Evolutionary conservation across 2,797 vertebrate genomes (phyloP), one percentile per base, ranked within the genome.

Genomic region (Sphenodon punctatus): DNA sequence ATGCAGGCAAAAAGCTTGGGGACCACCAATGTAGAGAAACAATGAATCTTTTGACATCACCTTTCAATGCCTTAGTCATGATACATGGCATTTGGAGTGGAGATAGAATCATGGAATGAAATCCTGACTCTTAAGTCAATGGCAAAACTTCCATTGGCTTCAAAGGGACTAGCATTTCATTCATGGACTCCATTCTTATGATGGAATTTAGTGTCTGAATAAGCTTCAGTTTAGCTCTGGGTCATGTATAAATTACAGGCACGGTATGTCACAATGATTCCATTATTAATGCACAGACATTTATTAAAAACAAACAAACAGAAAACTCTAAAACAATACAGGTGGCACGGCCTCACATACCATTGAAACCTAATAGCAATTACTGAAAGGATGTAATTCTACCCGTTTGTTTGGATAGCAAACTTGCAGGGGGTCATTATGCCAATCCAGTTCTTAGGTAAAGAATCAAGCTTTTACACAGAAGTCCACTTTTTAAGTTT

Each of bases 101-200:
- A 55, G 65, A 64, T 60, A 65, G 39, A 27, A 56, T 75, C 72
- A 75, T 75, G 39, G 65, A 75, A 75, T 65, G 72, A 72, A 75
- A 75, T 75, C 64, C 41, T 65, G 41, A 65, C 49, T 49, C 72
- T 75, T 75, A 65, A 55, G 61, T 75, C 19, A 36, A 32, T 75
- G 72, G 72, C 60, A 75, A 55, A 65, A 55, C 75, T 75, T 72
- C 72, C 72, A 65, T 45, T 55, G 53, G 51, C 56, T 75, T 75
- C 55, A 53, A 53, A 63, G 63, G 38, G 41, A 38, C 59, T 38
- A 75, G 65, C 27, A 49, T 75, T 32, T 34, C 41, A 55, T 60
- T 66, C 74, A 81, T 69, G 75, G 53, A 20, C 27, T 34, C 55
- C 38, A 4, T 69, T 65, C 48, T 1, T 2, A 70, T 23, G 34